Conservation (phyloP, 2,888 invertebrate species). For the Callinectes sapidus region DNA sequence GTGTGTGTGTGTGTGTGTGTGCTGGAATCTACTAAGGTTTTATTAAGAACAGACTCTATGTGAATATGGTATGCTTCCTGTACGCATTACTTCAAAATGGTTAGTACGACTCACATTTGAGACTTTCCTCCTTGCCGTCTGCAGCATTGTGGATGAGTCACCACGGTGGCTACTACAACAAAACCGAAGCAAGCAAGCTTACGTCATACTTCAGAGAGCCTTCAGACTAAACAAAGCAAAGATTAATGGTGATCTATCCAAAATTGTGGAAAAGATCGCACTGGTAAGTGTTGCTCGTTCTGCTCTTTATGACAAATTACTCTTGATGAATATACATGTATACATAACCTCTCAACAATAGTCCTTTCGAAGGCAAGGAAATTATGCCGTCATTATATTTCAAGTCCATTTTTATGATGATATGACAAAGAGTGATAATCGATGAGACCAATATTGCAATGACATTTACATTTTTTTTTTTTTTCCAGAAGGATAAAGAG, state of each 20-base stretch:
- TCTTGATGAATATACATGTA: background rate
- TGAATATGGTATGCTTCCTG: no score
- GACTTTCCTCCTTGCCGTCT: background rate
- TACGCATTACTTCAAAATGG: no score
- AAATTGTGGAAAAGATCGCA: slow-evolving; percentile 19
- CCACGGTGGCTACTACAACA: slow-evolving; percentile 40
- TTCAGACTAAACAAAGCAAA: slow-evolving; percentile 38
- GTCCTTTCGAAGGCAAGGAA: background rate
- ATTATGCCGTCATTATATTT: background rate
- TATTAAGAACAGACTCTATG: no score
- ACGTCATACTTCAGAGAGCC: slow-evolving; percentile 35
- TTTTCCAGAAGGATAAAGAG: background rate
- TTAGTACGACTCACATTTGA: background rate
- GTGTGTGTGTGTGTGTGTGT: background rate
- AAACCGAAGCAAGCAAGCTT: slow-evolving; percentile 12
- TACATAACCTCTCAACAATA: no score
- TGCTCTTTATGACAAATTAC: background rate
- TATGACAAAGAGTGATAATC: background rate
- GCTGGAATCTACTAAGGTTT: no score
- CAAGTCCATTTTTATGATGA: no score
- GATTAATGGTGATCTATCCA: background rate
- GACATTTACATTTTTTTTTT: background rate
- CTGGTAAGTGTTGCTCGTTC: slow-evolving; percentile 7
- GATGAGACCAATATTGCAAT: background rate
- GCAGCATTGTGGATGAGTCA: background rate